Percentiles rank a stretch among this genome's conserved stretches.
phyloP scores from a whole-genome alignment of 2,797 vertebrate species.

The Crypturellus tataupa region DNA sequence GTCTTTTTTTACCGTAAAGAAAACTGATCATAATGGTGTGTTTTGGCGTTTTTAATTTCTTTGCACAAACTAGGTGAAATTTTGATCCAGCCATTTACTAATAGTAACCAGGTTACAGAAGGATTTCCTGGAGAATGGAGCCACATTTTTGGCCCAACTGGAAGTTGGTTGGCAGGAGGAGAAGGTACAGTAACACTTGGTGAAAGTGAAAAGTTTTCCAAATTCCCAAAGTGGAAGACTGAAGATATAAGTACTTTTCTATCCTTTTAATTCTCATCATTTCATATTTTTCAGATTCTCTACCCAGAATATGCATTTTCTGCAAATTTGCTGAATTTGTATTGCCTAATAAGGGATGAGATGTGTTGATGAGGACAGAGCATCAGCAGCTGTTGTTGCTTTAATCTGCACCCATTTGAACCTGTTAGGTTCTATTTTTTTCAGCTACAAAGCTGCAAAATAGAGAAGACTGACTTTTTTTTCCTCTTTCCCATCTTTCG shows the following conservation, averaged over 20 bases:
- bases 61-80: background rate
- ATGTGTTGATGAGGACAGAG: background rate
- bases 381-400: background rate
- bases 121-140: background rate
- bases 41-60: background rate
- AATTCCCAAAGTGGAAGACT: background rate
- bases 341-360: accelerated
- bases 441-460: background rate
- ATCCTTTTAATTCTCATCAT: background rate
- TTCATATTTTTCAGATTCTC: background rate
- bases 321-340: background rate
- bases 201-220: background rate
- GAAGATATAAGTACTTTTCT: background rate
- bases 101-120: background rate
- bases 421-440: background rate
- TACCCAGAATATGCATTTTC: background rate
- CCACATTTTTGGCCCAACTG: background rate
- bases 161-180: background rate
- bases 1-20: background rate
- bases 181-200: background rate
- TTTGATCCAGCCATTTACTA: background rate
- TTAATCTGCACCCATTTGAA: background rate
- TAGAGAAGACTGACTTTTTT: background rate
- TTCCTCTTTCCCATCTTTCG: background rate
- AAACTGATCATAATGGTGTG: too few relatives aligned